A percentile compares a stretch with the other conserved stretches of the same genome.
phyloP scores from a whole-genome alignment of 2,888 invertebrate genomes.

The Zaprionus bogoriensis region DNA sequence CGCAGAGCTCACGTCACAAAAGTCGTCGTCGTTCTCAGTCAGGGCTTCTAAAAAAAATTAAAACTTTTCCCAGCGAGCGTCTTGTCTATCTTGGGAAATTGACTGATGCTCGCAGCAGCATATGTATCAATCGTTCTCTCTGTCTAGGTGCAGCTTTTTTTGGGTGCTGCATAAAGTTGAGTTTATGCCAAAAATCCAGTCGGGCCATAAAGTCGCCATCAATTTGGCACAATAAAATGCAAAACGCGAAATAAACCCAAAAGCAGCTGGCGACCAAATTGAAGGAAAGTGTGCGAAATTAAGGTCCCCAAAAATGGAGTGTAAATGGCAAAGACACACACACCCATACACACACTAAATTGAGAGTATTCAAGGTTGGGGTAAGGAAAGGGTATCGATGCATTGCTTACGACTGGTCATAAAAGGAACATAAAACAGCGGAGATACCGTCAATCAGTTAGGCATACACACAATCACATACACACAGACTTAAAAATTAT shows the following conservation, averaged over 20 bases:
- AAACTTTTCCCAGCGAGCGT: too few species aligned
- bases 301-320: not conserved
- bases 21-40: too few species aligned
- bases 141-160: not conserved
- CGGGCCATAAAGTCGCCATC: constrained; percentile 59
- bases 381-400: not conserved
- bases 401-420: constrained; percentile 18
- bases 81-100: too few species aligned
- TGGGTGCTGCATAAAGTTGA: constrained; percentile 15
- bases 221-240: constrained; percentile 53
- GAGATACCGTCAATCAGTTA: constrained; percentile 4
- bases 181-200: constrained; percentile 62
- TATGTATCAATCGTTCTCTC: not conserved
- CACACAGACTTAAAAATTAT: not conserved
- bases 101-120: not conserved
- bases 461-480: not conserved
- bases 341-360: not conserved
- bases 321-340: not conserved
- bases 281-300: not conserved
- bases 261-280: not conserved
- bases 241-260: constrained; percentile 47
- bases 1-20: too few species aligned
- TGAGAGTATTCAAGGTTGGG: too few species aligned
- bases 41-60: too few species aligned
- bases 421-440: constrained; percentile 17